A percentile compares a stretch with the other conserved stretches of the same genome.
phyloP scores from a whole-genome alignment of 2,797 vertebrate genomes.

The Tenualosa ilisha region DNA sequence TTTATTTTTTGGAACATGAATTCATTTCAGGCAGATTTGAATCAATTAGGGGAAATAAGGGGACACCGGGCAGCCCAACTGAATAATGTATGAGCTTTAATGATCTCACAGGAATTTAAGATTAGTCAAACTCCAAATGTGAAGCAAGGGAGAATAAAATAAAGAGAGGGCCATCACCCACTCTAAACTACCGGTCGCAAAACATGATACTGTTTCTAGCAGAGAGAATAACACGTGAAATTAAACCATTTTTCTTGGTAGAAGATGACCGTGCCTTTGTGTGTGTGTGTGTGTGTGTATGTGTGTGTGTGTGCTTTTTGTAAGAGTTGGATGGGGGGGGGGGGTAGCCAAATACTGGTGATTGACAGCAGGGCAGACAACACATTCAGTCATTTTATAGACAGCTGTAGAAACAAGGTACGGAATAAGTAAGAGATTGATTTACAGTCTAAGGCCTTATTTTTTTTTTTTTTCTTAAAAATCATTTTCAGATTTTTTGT shows the following conservation, averaged over 20 bases:
- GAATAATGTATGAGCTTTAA: slow-evolving; percentile 67
- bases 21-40: slow-evolving; percentile 56
- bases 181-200: not conserved
- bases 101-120: slow-evolving; percentile 64
- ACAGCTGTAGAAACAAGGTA: too few relatives aligned
- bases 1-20: slow-evolving; percentile 38
- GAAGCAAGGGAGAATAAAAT: not conserved
- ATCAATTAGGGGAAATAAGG: slow-evolving; percentile 60
- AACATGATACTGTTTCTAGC: not conserved
- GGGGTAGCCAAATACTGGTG: too few relatives aligned
- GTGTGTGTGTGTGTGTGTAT: too few relatives aligned
- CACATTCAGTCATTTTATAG: too few relatives aligned
- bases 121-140: slow-evolving; percentile 49
- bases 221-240: not conserved
- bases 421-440: too few relatives aligned
- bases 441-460: too few relatives aligned
- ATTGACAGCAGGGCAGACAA: too few relatives aligned
- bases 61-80: slow-evolving; percentile 58
- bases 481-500: too few relatives aligned
- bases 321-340: too few relatives aligned
- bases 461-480: too few relatives aligned
- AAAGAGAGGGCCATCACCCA: not conserved
- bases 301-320: too few relatives aligned
- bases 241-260: not conserved
- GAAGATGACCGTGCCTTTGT: not conserved